Percentiles rank a stretch among this genome's conserved stretches.
These are phyloP conservation scores for Malurus elegans DNA, from an alignment of 2,113 vertebrate genomes.

Conservation along the genomic window DNA sequence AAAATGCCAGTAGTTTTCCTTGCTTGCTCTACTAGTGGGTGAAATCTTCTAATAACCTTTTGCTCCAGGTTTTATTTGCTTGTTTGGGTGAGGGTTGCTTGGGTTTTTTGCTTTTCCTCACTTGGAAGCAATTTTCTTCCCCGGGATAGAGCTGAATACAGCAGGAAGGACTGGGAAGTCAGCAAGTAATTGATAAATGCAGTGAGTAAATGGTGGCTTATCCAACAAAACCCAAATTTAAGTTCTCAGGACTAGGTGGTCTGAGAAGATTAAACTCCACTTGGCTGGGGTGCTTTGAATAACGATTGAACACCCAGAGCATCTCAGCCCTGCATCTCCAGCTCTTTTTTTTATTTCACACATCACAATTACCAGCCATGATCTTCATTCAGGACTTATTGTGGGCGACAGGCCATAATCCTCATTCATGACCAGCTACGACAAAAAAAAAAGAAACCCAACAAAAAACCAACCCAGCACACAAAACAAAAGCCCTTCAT, in stretches of 20 bases:
- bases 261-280: slow-evolving; percentile 29
- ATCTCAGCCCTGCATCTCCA: neutral
- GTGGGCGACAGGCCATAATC: slow-evolving; percentile 57
- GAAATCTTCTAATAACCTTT: neutral
- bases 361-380: slow-evolving; percentile 55
- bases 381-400: slow-evolving; percentile 69
- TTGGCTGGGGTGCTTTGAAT: slow-evolving; percentile 16
- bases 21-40: neutral
- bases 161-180: neutral
- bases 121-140: neutral
- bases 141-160: neutral
- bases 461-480: neutral
- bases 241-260: slow-evolving; percentile 44
- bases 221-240: slow-evolving; percentile 8
- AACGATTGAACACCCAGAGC: neutral
- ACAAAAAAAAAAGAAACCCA: neutral
- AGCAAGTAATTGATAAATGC: slow-evolving; percentile 27
- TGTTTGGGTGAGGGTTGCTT: neutral
- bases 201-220: neutral
- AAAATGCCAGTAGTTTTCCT: neutral
- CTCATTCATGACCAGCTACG: slow-evolving; percentile 46
- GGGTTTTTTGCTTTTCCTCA: neutral
- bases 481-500: slow-evolving; percentile 45
- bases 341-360: slow-evolving; percentile 51
- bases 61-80: neutral